Percentiles rank a stretch among this genome's conserved stretches.
These are phyloP conservation scores for Zeus faber DNA, from an alignment of 2,113 vertebrate species.

Conservation along the genomic window DNA sequence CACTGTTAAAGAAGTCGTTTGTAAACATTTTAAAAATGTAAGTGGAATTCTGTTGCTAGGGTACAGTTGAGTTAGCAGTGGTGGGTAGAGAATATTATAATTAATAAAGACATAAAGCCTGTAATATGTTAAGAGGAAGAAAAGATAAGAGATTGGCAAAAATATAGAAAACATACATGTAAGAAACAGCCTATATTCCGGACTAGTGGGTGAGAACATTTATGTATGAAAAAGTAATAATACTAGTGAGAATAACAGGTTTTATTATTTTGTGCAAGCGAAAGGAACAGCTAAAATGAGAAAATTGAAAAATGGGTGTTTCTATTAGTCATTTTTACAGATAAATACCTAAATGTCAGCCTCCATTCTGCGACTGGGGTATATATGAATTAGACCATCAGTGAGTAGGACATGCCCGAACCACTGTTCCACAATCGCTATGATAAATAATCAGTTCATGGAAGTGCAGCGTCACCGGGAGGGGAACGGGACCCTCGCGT, in stretches of 20 bases:
- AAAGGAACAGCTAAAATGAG: constrained; percentile 24
- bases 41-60: constrained; percentile 30
- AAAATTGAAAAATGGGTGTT: not conserved
- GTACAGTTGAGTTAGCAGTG: constrained; percentile 19
- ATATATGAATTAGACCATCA: not conserved
- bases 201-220: not conserved
- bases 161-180: constrained; percentile 3
- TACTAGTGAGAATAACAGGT: not conserved
- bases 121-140: too few species aligned
- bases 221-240: not conserved
- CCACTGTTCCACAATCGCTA: constrained; percentile 48
- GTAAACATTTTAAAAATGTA: constrained; percentile 50
- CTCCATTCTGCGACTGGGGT: constrained; percentile 15
- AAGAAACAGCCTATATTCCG: constrained; percentile 6
- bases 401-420: constrained; percentile 35
- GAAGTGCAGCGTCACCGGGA: constrained; percentile 61
- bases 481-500: constrained; percentile 22
- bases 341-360: constrained; percentile 24
- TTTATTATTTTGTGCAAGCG: too few species aligned
- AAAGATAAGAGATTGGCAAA: constrained; percentile 11
- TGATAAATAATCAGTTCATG: constrained; percentile 56
- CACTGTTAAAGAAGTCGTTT: too few species aligned
- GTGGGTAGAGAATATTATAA: constrained; percentile 6
- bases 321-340: not conserved
- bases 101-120: constrained; percentile 12